These are phyloP conservation scores for Cheilinus undulatus DNA, from an alignment of 2,113 vertebrate genomes.

Conservation along the genomic window DNA sequence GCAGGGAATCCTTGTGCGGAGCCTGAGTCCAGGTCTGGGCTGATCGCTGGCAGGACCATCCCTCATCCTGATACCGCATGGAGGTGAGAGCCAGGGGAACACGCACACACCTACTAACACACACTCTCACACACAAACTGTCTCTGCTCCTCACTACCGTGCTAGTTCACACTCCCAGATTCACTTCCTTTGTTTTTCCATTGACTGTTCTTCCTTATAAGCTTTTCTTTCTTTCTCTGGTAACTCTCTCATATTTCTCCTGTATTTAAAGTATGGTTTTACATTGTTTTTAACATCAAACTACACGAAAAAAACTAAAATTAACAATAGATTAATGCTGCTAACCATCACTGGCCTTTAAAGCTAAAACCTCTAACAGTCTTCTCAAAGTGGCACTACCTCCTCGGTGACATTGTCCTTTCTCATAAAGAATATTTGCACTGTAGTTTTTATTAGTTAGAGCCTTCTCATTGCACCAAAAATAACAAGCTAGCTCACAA, in stretches of 20 bases:
- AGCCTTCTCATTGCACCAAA: neutral
- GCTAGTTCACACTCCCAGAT: constrained; percentile 52
- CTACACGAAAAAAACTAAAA: no score
- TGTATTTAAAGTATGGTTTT: neutral
- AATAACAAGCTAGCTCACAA: neutral
- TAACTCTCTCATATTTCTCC: constrained; percentile 8
- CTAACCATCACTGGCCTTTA: neutral
- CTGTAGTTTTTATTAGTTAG: neutral
- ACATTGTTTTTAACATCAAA: neutral
- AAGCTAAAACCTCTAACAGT: neutral
- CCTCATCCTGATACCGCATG: constrained; percentile 78
- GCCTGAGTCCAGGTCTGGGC: constrained; percentile 73
- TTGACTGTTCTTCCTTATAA: constrained; percentile 22
- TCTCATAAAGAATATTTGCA: neutral
- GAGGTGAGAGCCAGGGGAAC: constrained; percentile 77
- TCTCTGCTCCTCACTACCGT: constrained; percentile 40
- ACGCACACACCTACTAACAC: constrained; percentile 25
- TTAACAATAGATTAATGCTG: neutral
- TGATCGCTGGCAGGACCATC: constrained; percentile 81
- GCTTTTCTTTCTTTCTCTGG: neutral
- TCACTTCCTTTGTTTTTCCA: constrained; percentile 55
- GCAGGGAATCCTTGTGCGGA: constrained; percentile 79
- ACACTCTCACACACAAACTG: constrained; percentile 18
- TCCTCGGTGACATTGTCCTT: neutral
- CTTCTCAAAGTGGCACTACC: neutral